Percentiles rank a stretch among this genome's conserved stretches.
Conservation (phyloP, 2,797 vertebrate species). For the Hydrophis major region DNA sequence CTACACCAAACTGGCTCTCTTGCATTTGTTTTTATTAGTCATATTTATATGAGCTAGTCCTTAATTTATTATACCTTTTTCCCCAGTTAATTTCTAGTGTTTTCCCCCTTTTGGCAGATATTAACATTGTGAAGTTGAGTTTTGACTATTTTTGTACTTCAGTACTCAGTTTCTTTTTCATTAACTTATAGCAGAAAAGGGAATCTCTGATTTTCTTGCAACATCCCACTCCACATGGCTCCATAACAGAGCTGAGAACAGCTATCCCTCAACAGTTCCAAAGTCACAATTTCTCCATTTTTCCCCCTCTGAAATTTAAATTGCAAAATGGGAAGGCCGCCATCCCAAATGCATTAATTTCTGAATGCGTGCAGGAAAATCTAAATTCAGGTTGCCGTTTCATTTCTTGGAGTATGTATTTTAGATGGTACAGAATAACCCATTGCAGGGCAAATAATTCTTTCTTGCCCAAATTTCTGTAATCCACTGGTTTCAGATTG, state of each 20-base stretch:
- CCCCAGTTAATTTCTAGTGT: background rate
- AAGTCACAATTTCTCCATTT: background rate
- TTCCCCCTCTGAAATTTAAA: background rate
- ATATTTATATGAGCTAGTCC: background rate
- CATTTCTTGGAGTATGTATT: background rate
- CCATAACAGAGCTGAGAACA: background rate
- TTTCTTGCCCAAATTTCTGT: background rate
- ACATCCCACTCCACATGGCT: background rate
- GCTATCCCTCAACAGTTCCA: background rate
- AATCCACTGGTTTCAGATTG: background rate
- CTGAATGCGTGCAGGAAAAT: background rate
- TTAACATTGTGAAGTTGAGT: background rate
- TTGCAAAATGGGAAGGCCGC: background rate
- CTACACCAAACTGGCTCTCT: background rate
- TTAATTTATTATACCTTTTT: background rate
- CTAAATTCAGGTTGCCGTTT: background rate
- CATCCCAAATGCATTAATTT: background rate
- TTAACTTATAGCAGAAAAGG: background rate
- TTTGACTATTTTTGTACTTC: background rate
- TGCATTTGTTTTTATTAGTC: background rate
- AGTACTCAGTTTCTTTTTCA: background rate
- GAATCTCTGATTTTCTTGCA: background rate
- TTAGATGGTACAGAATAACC: background rate
- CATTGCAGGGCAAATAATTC: background rate
- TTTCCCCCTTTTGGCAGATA: rapidly evolving